A percentile compares a stretch with the other conserved stretches of the same genome.
phyloP scores from a whole-genome alignment of 2,888 invertebrate genomes.

The Brachyopa scutellaris region DNA sequence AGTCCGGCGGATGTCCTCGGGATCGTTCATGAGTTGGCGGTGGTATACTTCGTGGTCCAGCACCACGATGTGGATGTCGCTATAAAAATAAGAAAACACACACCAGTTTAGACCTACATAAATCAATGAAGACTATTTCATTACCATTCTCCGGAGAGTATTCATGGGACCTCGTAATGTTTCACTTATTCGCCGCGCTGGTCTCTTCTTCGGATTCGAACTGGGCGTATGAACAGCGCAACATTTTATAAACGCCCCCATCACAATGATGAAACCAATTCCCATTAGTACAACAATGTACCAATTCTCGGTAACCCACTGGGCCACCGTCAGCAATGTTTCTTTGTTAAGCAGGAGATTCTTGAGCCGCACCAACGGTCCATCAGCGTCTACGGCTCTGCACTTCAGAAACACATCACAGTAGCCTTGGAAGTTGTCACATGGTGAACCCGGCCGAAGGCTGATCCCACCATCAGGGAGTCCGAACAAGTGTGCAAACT shows the following conservation, averaged over 20 bases:
- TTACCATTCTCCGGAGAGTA: conserved; percentile 93
- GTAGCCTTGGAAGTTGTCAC: conserved; percentile 99
- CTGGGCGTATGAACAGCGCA: conserved; percentile 99
- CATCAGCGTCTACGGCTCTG: conserved; percentile 98
- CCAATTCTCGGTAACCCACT: conserved; percentile 98
- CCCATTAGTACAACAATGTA: conserved; percentile 97
- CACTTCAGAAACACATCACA: conserved; percentile 99
- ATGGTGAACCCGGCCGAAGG: conserved; percentile 97
- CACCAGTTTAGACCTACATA: neutral
- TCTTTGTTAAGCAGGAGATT: conserved; percentile 96
- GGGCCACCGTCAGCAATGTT: conserved; percentile 92
- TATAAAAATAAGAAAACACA: conserved; percentile 74
- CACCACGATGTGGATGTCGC: conserved; percentile 82
- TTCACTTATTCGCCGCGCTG: conserved; percentile 96
- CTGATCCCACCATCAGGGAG: conserved; percentile 92
- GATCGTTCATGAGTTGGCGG: conserved; percentile 82
- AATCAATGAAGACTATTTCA: conserved; percentile 39
- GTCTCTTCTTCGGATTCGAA: conserved; percentile 98
- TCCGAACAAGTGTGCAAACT: conserved; percentile 89
- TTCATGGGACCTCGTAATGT: conserved; percentile 95
- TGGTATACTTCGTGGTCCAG: conserved; percentile 82
- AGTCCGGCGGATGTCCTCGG: conserved; percentile 78
- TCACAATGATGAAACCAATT: conserved; percentile 94
- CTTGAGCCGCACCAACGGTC: conserved; percentile 97
- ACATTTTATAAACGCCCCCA: conserved; percentile 99